Evolutionary conservation across 2,797 vertebrate genomes (phyloP), one percentile per base, ranked within the genome.

Genomic region (Chrysocyon brachyurus): DNA sequence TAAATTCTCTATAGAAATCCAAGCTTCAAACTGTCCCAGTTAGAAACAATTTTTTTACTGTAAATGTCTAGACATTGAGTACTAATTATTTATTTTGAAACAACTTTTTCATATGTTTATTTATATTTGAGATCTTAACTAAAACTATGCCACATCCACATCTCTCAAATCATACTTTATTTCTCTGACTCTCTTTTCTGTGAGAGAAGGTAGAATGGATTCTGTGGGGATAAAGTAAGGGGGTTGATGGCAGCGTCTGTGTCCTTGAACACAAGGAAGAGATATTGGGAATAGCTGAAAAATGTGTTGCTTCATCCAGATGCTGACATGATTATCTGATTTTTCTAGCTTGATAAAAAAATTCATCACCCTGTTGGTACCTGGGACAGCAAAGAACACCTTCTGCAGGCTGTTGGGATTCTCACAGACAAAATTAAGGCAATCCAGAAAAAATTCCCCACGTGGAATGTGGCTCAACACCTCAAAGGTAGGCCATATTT

Each of bases 371-470:
- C 54, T 19, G 0, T 49, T 59, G 98, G 98, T 73, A 0, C 33
- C 70, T 99, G 98, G 98, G 97, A 98, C 90, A 98, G 98, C 1
- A 97, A 98, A 97, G 40, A 97, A 28, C 98, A 98, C 91, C 63
- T 98, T 46, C 95, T 5, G 0, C 98, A 99, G 92, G 98, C 91
- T 21, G 97, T 95, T 82, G 64, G 63, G 0, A 98, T 98, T 96
- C 97, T 99, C 24, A 59, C 91, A 57, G 6, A 6, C 0, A 98
- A 92, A 75, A 96, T 97, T 87, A 97, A 96, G 22, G 4, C 5
- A n/a, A 96, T 98, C 14, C 87, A 96, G 93, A 96, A 5, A n/a
- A 98, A 97, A 49, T 98, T 98, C 70, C 98, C 98, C 33, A 52
- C 0, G 0, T 98, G 97, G 98, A 98, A 15, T 94, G 59, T 46